Conservation (phyloP, 2,113 vertebrate species). For the Hippocampus barbouri region DNA sequence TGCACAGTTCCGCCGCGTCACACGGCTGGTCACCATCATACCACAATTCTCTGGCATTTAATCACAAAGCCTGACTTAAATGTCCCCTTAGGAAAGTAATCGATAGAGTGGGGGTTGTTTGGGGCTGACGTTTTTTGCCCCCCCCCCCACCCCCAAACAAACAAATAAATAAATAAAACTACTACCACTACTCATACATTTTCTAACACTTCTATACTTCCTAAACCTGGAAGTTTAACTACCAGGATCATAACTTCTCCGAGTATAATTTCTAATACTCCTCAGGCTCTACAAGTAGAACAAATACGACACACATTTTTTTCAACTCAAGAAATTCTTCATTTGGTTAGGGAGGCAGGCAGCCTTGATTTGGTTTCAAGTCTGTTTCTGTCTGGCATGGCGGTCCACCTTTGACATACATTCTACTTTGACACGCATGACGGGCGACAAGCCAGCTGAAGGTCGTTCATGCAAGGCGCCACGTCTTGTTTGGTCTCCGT, state of each 20-base stretch:
- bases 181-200: background rate
- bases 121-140: too few relatives aligned
- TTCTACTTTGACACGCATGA: background rate
- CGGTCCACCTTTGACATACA: background rate
- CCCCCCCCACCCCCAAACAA: too few relatives aligned
- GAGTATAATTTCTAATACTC: too few relatives aligned
- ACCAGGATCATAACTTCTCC: background rate
- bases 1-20: too few relatives aligned
- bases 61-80: too few relatives aligned
- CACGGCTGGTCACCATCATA: too few relatives aligned
- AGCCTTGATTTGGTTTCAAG: background rate
- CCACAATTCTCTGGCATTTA: too few relatives aligned
- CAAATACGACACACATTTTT: too few relatives aligned
- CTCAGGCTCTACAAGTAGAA: too few relatives aligned
- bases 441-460: background rate
- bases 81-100: too few relatives aligned
- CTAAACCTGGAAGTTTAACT: background rate
- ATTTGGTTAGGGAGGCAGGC: background rate
- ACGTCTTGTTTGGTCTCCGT: conserved; percentile 38
- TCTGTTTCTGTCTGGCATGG: background rate
- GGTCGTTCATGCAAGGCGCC: conserved; percentile 5
- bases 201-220: background rate
- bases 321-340: too few relatives aligned
- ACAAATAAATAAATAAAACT: background rate
- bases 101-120: too few relatives aligned